phyloP scores from a whole-genome alignment of 1,140 invertebrate species.

The Agraylea sexmaculata region DNA sequence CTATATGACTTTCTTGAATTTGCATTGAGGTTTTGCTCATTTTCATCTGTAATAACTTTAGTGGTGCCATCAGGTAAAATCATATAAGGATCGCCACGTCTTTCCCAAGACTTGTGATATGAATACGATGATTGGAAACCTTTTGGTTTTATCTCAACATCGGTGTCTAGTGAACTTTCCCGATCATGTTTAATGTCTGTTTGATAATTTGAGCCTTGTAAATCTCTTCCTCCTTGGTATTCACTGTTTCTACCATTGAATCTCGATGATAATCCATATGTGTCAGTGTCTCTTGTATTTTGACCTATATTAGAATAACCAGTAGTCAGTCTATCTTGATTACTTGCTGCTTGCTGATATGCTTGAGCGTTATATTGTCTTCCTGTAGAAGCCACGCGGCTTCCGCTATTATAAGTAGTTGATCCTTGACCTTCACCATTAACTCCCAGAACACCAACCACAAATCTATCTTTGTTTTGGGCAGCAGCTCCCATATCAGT shows the following conservation, averaged over 20 bases:
- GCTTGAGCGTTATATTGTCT: conserved; percentile 3
- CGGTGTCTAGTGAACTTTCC: conserved; percentile 6
- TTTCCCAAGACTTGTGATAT: conserved; percentile 40
- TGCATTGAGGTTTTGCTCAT: no score
- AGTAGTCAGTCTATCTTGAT: neutral
- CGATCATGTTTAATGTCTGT: neutral
- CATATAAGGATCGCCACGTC: conserved; percentile 36
- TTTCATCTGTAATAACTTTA: no score
- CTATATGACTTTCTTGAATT: no score
- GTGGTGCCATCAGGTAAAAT: conserved; percentile 27
- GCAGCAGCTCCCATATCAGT: conserved; percentile 10
- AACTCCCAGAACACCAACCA: conserved; percentile 7
- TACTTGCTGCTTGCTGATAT: neutral
- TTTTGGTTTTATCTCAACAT: conserved; percentile 24
- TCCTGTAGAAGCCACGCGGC: conserved; percentile 12
- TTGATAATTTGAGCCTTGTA: neutral
- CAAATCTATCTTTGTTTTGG: conserved; percentile 10
- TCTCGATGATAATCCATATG: neutral
- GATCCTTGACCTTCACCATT: conserved; percentile 7
- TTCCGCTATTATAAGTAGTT: conserved; percentile 14
- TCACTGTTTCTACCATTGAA: no score
- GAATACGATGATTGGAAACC: conserved; percentile 39
- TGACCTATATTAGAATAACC: neutral
- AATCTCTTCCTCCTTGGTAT: neutral
- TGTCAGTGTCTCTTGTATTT: conserved; percentile 5